These are phyloP conservation scores for Toxostoma redivivum DNA, from an alignment of 2,113 vertebrate genomes.

Conservation along the genomic window DNA sequence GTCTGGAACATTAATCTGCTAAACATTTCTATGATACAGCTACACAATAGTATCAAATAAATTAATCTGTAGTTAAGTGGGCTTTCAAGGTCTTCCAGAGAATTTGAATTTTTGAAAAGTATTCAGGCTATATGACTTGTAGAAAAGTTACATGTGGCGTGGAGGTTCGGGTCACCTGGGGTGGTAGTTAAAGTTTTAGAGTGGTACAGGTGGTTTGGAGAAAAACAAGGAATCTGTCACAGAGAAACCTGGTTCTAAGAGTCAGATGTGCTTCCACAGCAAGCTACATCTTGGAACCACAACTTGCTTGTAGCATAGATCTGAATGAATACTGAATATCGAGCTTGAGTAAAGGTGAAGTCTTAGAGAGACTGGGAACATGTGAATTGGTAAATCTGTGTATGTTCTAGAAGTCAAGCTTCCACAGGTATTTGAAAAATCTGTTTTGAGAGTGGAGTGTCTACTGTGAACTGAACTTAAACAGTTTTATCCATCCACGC, in stretches of 20 bases:
- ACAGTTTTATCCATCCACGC: neutral
- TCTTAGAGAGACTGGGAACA: neutral
- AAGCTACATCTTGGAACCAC: neutral
- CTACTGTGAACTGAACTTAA: neutral
- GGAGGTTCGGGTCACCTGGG: neutral
- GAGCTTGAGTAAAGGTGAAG: neutral
- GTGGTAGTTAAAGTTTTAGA: neutral
- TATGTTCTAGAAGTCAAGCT: neutral
- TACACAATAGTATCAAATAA: neutral
- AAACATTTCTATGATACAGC: neutral
- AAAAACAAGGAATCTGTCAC: neutral
- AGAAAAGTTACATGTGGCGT: neutral
- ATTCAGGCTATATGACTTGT: neutral
- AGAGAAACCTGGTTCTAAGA: neutral
- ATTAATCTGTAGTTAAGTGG: neutral
- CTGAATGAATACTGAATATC: neutral
- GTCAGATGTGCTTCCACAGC: neutral
- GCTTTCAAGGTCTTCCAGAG: neutral
- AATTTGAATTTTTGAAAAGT: neutral
- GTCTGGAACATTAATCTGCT: neutral
- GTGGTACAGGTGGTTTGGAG: neutral
- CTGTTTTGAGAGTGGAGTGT: neutral
- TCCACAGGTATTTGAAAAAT: neutral
- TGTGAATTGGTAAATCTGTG: neutral
- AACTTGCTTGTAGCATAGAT: neutral